Evolutionary conservation across 2,797 vertebrate genomes (phyloP), one percentile per base, ranked within the genome.

Genomic region (Poecilia wingei): DNA sequence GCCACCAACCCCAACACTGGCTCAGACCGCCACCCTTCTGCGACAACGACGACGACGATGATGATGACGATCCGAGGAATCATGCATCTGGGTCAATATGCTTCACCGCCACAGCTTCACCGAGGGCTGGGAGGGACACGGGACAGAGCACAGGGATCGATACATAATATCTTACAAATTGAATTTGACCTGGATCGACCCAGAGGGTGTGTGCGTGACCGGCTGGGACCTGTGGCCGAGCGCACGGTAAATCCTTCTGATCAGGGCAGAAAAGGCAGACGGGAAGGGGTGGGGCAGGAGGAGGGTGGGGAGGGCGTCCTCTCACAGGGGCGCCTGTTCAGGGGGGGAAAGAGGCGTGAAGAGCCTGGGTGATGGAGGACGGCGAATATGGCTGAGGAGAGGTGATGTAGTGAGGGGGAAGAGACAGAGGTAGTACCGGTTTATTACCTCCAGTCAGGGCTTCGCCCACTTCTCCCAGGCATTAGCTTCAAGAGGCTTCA

Each of bases 101-200:
- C 73, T 74, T 79, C 77, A 74, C 88, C 84, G 85, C 86, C 87
- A 87, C 83, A 82, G 82, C 81, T 87, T 84, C 72, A 46, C 74
- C 72, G 79, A 78, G 84, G 84, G 75, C 64, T 75, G 16, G 76
- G 82, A 43, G 79, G 80, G 82, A 84, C 87, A 83, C 92, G 90
- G 81, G 82, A 84, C 77, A 76, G 80, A 79, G 88, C 88, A 79
- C 81, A 74, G 84, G 83, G 94, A 96, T 96, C 96, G 96, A 96
- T 96, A 96, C 91, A 95, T 96, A 96, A 96, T 96, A 96, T 96
- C 95, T 94, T 95, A 96, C 95, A 96, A 96, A 96, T 96, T 96
- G 95, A 96, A 96, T 96, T 96, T 93, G 95, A 96, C 95, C 95
- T 93, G 92, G 91, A 96, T 96, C 94, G 93, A 96, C 95, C 94